phyloP scores from a whole-genome alignment of 2,113 vertebrate genomes.

The Pterocles orientalis region DNA sequence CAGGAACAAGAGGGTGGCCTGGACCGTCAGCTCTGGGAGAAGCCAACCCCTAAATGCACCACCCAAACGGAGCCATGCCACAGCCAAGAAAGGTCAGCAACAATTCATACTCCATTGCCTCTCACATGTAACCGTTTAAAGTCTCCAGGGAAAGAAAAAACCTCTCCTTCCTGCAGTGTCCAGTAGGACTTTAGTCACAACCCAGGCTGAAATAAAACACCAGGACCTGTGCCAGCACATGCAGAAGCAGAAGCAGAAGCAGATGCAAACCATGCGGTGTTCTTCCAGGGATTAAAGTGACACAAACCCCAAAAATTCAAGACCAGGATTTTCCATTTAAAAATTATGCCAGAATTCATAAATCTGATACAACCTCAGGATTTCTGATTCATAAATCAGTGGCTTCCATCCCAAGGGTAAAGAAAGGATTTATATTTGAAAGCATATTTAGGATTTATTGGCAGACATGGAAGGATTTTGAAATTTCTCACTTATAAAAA shows the following conservation, averaged over 20 bases:
- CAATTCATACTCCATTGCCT: neutral
- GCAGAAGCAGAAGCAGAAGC: neutral
- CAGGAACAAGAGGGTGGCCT: neutral
- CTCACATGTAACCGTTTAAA: neutral
- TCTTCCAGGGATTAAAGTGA: neutral
- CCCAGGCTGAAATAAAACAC: neutral
- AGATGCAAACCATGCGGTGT: neutral
- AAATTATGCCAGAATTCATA: slow-evolving; percentile 24
- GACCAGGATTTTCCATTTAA: slow-evolving; percentile 10
- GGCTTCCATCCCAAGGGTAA: slow-evolving; percentile 14
- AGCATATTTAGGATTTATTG: slow-evolving; percentile 55
- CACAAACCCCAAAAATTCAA: neutral
- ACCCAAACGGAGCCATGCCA: neutral
- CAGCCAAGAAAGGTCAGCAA: neutral
- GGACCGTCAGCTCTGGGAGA: neutral
- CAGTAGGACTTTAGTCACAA: neutral
- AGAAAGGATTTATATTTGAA: slow-evolving; percentile 61
- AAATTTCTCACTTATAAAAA: slow-evolving; percentile 42
- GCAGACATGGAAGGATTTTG: slow-evolving; percentile 29
- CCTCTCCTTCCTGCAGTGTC: neutral
- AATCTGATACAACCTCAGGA: slow-evolving; percentile 8
- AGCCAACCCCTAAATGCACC: neutral
- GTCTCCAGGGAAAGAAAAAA: neutral
- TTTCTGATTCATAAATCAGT: slow-evolving; percentile 51
- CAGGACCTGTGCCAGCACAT: neutral